phyloP scores from a whole-genome alignment of 1,140 invertebrate species.

The Pentalonia nigronervosa region DNA sequence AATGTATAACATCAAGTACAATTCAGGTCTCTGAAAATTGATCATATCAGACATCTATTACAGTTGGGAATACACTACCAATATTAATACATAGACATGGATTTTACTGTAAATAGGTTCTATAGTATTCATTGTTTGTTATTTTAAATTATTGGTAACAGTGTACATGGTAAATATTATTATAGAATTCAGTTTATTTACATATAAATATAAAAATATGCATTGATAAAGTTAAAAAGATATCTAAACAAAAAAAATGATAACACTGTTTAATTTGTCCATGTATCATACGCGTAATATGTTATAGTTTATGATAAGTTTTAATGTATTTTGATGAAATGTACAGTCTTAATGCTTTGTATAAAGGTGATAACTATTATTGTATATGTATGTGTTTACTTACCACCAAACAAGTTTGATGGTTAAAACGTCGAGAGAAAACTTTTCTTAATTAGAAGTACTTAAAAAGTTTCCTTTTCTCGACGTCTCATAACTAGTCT shows the following conservation, averaged over 20 bases:
- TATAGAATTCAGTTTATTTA: background rate
- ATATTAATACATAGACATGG: background rate
- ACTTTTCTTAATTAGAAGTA: slow-evolving; percentile 51
- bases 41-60: background rate
- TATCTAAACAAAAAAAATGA: background rate
- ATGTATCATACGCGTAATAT: background rate
- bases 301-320: background rate
- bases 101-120: background rate
- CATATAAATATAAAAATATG: too few relatives aligned
- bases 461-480: slow-evolving; percentile 41
- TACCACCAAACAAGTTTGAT: slow-evolving; percentile 20
- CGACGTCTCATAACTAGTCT: slow-evolving; percentile 22
- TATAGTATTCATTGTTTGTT: background rate
- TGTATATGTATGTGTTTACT: background rate
- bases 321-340: background rate
- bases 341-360: background rate
- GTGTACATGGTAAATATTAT: background rate
- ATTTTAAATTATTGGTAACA: background rate
- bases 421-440: slow-evolving; percentile 7
- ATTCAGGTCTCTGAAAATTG: background rate
- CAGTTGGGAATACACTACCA: background rate
- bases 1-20: background rate
- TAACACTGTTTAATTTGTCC: background rate
- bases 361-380: slow-evolving; percentile 36
- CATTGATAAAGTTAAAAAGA: background rate